A percentile compares a stretch with the other conserved stretches of the same genome.
phyloP scores from a whole-genome alignment of 2,888 invertebrate genomes.

The Cheilosia pagana region DNA sequence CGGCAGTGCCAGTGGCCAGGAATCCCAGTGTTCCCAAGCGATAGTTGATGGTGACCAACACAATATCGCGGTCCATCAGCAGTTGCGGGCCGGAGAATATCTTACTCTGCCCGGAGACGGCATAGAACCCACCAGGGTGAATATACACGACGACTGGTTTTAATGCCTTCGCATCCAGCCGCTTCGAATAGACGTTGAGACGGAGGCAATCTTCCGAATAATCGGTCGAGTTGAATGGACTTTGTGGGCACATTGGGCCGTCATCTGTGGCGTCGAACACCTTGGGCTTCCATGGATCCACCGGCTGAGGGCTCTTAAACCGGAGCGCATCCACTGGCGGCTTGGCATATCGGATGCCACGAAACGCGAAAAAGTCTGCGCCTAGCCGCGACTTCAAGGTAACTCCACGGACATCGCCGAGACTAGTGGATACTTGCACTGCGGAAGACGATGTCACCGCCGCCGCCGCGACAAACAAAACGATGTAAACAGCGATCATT shows the following conservation, averaged over 20 bases:
- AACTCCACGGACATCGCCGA: conserved; percentile 79
- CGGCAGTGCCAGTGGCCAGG: conserved; percentile 86
- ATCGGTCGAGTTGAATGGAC: conserved; percentile 77
- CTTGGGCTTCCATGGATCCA: conserved; percentile 83
- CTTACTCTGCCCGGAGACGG: conserved; percentile 85
- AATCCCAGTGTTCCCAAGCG: conserved; percentile 85
- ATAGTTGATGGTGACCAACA: conserved; percentile 88
- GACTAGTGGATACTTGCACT: conserved; percentile 78
- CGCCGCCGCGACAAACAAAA: background rate
- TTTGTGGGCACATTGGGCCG: conserved; percentile 85
- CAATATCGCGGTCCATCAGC: conserved; percentile 86
- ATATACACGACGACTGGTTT: conserved; percentile 87
- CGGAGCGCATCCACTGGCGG: conserved; percentile 80
- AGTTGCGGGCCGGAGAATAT: conserved; percentile 84
- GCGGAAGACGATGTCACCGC: background rate
- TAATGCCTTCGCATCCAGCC: conserved; percentile 62
- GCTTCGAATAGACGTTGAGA: conserved; percentile 85
- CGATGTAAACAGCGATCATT: conserved; percentile 29
- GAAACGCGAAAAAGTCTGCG: conserved; percentile 79
- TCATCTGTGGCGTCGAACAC: conserved; percentile 85
- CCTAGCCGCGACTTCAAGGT: conserved; percentile 78
- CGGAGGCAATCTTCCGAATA: conserved; percentile 85
- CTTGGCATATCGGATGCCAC: conserved; percentile 81
- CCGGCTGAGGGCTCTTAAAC: conserved; percentile 83
- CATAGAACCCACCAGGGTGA: conserved; percentile 88